A percentile compares a stretch with the other conserved stretches of the same genome.
Conservation (phyloP, 2,888 invertebrate species). For the Elysia crispata region DNA sequence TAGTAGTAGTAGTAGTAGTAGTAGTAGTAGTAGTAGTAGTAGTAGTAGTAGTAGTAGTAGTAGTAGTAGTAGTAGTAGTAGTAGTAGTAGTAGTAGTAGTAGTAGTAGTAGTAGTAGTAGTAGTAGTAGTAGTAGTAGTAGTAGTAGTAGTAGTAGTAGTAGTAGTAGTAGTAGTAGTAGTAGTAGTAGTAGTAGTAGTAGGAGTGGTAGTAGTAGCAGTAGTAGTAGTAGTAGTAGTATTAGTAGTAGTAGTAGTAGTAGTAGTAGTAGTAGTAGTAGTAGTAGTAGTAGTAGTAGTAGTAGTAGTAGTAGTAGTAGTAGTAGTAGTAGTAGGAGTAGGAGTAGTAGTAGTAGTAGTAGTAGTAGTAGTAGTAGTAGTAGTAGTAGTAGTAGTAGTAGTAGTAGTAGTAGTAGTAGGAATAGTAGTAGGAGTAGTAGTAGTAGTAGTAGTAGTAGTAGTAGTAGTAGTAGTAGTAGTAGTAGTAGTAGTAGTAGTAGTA, state of each 20-base stretch:
- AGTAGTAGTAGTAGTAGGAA: too few relatives aligned
- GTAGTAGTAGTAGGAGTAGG: too few relatives aligned
- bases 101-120: slow-evolving; percentile 23
- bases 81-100: not conserved
- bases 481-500: not conserved
- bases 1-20: slow-evolving; percentile 15
- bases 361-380: slow-evolving; percentile 9
- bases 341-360: too few relatives aligned
- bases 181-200: too few relatives aligned
- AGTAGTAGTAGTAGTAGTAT: too few relatives aligned
- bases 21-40: slow-evolving; percentile 4
- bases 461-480: slow-evolving; percentile 14
- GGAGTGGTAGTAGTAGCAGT: too few relatives aligned
- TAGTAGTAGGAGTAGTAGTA: too few relatives aligned
- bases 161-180: slow-evolving; percentile 24
- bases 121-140: slow-evolving; percentile 33
- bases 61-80: slow-evolving; percentile 9
- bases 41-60: slow-evolving; percentile 9
- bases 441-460: too few relatives aligned
- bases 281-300: not conserved
- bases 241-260: too few relatives aligned
- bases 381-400: slow-evolving; percentile 18
- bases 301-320: slow-evolving; percentile 5
- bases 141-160: slow-evolving; percentile 20
- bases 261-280: slow-evolving; percentile 7